phyloP scores from a whole-genome alignment of 2,113 vertebrate genomes.

The Cynoglossus semilaevis region DNA sequence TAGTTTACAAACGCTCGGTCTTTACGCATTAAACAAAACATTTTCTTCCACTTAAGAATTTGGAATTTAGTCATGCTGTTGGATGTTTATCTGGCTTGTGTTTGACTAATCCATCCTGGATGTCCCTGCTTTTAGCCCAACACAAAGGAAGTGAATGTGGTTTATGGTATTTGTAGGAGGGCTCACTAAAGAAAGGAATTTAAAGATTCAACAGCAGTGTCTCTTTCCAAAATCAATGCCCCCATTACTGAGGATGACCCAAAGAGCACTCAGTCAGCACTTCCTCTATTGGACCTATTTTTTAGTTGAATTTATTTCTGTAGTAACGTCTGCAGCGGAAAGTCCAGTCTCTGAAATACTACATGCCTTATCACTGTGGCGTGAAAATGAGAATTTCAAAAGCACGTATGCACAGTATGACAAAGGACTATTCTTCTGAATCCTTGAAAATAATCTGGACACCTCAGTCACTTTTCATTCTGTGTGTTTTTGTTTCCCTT shows the following conservation, averaged over 20 bases:
- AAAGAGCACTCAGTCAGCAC: slow-evolving; percentile 3
- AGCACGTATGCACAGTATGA: background rate
- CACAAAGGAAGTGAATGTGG: background rate
- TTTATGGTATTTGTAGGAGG: background rate
- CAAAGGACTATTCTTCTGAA: too few relatives aligned
- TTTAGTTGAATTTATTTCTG: background rate
- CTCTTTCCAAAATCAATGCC: slow-evolving; percentile 26
- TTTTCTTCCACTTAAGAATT: slow-evolving; percentile 4
- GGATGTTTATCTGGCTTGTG: background rate
- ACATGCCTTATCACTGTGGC: slow-evolving; percentile 7
- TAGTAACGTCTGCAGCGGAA: background rate
- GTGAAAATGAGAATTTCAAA: background rate
- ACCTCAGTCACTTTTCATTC: background rate
- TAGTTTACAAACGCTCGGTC: slow-evolving; percentile 4
- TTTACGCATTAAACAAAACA: background rate
- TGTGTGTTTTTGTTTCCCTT: background rate
- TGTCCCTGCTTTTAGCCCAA: background rate
- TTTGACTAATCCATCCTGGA: background rate
- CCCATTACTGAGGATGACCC: slow-evolving; percentile 12
- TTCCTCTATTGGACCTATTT: slow-evolving; percentile 1
- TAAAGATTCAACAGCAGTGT: slow-evolving; percentile 14
- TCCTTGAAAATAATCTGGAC: background rate
- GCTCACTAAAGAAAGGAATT: slow-evolving; percentile 1
- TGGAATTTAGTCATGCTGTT: background rate
- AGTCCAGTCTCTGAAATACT: background rate